Evolutionary conservation across 2,113 vertebrate genomes (phyloP).

Genomic region (Anseranas semipalmata): DNA sequence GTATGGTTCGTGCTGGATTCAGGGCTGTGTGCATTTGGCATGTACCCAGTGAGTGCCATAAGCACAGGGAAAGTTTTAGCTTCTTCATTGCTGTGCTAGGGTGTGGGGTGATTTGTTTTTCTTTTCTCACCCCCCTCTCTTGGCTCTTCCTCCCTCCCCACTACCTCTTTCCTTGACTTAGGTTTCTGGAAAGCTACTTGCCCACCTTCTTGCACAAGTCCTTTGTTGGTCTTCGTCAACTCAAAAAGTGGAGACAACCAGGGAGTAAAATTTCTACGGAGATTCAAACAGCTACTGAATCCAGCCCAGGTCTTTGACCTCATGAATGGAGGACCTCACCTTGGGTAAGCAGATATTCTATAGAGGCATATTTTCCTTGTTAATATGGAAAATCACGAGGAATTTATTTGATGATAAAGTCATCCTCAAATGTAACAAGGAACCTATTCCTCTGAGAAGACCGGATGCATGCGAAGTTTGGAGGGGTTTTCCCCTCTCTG

Average conservation of each 20-base stretch:
- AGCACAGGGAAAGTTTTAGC: neutral
- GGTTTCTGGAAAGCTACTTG: slow-evolving; percentile 98
- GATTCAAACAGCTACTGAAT: slow-evolving; percentile 97
- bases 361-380: neutral
- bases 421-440: neutral
- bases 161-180: slow-evolving; percentile 23
- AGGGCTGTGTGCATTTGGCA: neutral
- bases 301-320: slow-evolving; percentile 98
- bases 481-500: neutral
- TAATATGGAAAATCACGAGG: neutral
- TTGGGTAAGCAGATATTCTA: slow-evolving; percentile 82
- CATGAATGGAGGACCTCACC: slow-evolving; percentile 97
- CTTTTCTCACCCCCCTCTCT: neutral
- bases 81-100: neutral
- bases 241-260: slow-evolving; percentile 98
- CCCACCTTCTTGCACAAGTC: slow-evolving; percentile 93
- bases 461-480: neutral
- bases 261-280: slow-evolving; percentile 94
- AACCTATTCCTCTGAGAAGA: neutral
- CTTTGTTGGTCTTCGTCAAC: slow-evolving; percentile 95
- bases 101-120: neutral
- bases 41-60: neutral
- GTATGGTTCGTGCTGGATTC: neutral
- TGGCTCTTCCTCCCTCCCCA: neutral
- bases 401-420: neutral